phyloP scores from a whole-genome alignment of 2,797 vertebrate species.

The Anniella stebbinsi region DNA sequence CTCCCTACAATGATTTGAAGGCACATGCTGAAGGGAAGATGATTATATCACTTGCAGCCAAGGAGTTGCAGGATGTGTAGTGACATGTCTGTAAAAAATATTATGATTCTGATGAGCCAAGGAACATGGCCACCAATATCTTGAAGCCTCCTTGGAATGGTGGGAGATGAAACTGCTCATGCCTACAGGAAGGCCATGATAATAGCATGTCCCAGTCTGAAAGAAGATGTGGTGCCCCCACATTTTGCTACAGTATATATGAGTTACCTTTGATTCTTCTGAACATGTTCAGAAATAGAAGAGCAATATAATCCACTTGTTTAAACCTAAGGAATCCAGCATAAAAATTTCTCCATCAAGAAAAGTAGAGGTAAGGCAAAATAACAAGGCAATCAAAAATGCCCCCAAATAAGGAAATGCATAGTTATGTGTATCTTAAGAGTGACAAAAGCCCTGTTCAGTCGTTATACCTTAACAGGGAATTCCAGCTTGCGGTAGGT shows the following conservation, averaged over 20 bases:
- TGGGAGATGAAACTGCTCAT: background rate
- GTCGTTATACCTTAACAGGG: no score
- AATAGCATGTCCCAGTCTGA: background rate
- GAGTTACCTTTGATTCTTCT: background rate
- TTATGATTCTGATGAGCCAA: background rate
- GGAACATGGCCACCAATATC: background rate
- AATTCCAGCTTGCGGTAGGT: no score
- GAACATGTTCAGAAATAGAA: no score
- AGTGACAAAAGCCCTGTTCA: no score
- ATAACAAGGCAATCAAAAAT: no score
- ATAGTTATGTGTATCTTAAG: no score
- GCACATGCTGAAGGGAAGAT: background rate
- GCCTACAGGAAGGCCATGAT: background rate
- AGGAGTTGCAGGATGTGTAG: background rate
- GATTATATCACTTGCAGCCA: background rate
- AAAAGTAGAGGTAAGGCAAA: no score
- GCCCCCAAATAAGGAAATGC: no score
- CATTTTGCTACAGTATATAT: no score
- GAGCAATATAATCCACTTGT: no score
- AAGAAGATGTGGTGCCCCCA: background rate
- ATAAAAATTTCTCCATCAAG: no score
- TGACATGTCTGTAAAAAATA: background rate
- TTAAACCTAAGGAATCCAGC: no score
- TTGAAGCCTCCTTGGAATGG: background rate
- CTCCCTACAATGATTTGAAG: background rate